Conservation (phyloP, 2,113 vertebrate species). For the Phaethon lepturus region DNA sequence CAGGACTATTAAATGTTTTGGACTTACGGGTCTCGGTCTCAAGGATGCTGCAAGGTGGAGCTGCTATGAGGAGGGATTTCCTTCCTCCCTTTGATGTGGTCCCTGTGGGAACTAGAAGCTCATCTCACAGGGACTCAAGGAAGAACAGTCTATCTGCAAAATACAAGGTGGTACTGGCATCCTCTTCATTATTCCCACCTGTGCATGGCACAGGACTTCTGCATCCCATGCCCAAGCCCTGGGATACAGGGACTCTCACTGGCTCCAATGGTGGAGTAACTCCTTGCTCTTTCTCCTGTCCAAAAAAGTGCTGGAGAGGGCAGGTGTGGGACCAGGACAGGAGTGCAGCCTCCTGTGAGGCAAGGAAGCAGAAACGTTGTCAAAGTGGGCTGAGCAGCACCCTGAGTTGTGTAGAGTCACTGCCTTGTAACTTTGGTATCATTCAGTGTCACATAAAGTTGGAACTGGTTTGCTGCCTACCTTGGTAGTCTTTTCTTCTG, state of each 20-base stretch:
- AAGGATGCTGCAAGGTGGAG: background rate
- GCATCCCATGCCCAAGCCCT: background rate
- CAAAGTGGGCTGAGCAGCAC: background rate
- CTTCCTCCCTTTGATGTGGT: background rate
- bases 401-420: background rate
- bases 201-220: background rate
- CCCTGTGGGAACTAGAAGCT: background rate
- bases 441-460: background rate
- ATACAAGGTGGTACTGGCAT: background rate
- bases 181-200: background rate
- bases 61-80: background rate
- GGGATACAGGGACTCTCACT: background rate
- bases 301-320: background rate
- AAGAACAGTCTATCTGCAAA: background rate
- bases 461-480: background rate
- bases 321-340: accelerated
- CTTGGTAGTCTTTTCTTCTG: background rate
- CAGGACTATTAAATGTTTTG: background rate
- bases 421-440: background rate
- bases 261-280: background rate
- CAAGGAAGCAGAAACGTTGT: background rate
- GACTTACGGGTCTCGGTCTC: background rate
- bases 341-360: background rate
- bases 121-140: background rate
- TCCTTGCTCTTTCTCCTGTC: background rate